Base-by-base conservation (phyloP, 1,140 invertebrate genomes). In the Pogonus chalceus region DNA sequence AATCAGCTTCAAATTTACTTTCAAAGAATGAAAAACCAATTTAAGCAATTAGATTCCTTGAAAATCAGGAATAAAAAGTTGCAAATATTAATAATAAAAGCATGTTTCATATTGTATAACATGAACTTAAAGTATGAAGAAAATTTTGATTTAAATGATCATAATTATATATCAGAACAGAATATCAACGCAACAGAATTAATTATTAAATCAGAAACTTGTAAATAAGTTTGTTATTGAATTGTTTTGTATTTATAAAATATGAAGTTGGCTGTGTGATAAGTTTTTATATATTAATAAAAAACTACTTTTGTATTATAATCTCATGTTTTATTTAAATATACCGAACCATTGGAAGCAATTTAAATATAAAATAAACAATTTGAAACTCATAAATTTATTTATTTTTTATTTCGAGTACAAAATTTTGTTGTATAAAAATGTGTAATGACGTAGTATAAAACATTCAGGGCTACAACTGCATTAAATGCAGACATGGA, bases 381-480 rank as follows among this genome's bases (percentile, higher is more conserved):
- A 7, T 31, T 7, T 31, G 26, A 31, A 14, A 31, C 26, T 7
- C 14, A 31, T 31, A 7, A 7, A 31, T 31, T 31, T 31, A 14
- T 31, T 31, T 31, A 31, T 31, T 65, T 66, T 66, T 31, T 31
- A 31, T 31, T 65, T 66, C 65, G 54, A 58, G 63, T 66, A 66
- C 63, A 66, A 65, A 65, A 62, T 52, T 60, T 50, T 14, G 26
- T 57, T 66, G 65, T 65, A 65, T 64, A 63, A 60, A 56, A 51
- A 56, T 62, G 56, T 53, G 58, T 62, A 64, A 63, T 54, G 58
- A 46, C 49, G 53, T 56, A 62, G 58, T 65, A 65, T 54, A 60
- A 63, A 61, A 63, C 48, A 49, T 57, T 62, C 59, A 65, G 62
- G 62, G 63, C 60, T 62, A 62, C 59, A 62, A 63, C 62, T 63